These are phyloP conservation scores for Diarsia brunnea DNA, from an alignment of 2,888 invertebrate genomes.

Conservation along the genomic window DNA sequence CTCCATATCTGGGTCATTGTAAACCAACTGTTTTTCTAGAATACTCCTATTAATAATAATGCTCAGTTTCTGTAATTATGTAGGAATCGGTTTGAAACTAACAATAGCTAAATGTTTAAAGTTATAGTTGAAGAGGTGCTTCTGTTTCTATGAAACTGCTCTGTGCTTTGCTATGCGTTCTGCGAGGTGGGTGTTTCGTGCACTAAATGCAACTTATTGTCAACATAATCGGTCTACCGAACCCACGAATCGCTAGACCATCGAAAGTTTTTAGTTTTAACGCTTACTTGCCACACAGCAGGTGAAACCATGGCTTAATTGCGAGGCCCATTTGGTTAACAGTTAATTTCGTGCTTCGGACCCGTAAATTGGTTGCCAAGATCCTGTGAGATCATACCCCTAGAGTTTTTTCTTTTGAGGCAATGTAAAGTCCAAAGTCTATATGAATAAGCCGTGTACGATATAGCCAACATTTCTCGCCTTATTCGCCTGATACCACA, in stretches of 20 bases:
- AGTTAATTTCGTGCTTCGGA: neutral
- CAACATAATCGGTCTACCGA: neutral
- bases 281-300: neutral
- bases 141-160: neutral
- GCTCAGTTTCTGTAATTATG: neutral
- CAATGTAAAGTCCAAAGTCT: too few species aligned
- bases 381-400: neutral
- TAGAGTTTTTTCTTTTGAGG: neutral
- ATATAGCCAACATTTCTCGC: neutral
- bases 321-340: neutral
- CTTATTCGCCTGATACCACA: neutral
- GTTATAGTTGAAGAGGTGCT: neutral
- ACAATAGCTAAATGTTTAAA: neutral
- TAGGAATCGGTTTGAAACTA: too few species aligned
- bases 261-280: too few species aligned
- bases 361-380: neutral
- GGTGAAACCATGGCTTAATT: neutral
- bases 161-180: neutral
- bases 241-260: neutral
- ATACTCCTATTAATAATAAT: neutral
- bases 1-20: neutral
- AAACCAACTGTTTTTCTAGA: neutral
- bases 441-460: too few species aligned
- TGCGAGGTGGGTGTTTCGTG: neutral
- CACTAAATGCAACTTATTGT: neutral